phyloP scores from a whole-genome alignment of 2,888 invertebrate species.

The Dolichopus griseipennis region DNA sequence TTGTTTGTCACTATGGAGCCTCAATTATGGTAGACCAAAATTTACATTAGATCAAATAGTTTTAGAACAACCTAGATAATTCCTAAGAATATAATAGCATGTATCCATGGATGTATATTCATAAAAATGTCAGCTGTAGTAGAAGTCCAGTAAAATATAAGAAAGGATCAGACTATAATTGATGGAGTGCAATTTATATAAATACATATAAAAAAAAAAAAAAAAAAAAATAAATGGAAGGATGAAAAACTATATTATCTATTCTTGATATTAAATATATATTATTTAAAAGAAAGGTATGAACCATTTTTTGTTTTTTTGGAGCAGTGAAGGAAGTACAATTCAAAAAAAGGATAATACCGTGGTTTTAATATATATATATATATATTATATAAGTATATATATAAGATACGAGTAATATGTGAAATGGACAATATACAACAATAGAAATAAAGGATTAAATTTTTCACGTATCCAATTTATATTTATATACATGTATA shows the following conservation, averaged over 20 bases:
- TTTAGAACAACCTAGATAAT: too few species aligned
- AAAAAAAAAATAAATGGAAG: slow-evolving; percentile 13
- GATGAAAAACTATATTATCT: not conserved
- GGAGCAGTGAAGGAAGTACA: not conserved
- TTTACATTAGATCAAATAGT: too few species aligned
- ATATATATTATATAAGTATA: too few species aligned
- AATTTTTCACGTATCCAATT: not conserved
- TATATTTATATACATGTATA: too few species aligned
- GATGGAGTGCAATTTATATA: slow-evolving; percentile 22
- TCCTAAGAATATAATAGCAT: too few species aligned
- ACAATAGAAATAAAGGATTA: not conserved
- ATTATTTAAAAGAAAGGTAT: not conserved
- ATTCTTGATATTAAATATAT: not conserved
- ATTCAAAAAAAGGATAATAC: not conserved
- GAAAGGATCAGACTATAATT: slow-evolving; percentile 18
- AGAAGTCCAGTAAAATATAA: not conserved
- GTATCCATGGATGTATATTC: not conserved
- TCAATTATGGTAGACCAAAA: too few species aligned
- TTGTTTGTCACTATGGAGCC: too few species aligned
- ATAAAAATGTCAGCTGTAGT: not conserved
- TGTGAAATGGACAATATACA: not conserved
- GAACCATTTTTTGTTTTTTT: too few species aligned
- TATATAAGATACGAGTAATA: too few species aligned
- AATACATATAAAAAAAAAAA: slow-evolving; percentile 7
- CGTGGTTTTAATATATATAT: slow-evolving; percentile 1